Evolutionary conservation across 1,140 invertebrate genomes (phyloP).

Genomic region (Myzus persicae): DNA sequence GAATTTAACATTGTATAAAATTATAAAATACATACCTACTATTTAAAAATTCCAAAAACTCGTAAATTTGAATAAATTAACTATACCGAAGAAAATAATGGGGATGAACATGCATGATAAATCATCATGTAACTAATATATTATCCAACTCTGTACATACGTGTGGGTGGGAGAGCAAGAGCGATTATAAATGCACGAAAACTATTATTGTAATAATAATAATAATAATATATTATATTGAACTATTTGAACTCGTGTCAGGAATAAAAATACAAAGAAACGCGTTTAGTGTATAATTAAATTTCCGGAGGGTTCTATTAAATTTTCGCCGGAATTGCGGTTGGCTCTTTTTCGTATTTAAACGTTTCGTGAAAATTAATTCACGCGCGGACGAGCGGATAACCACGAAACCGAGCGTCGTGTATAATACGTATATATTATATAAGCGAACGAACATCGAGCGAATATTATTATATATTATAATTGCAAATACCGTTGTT

Average conservation of each 20-base stretch:
- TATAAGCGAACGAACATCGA: neutral
- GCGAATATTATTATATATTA: constrained; percentile 12
- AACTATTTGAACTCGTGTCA: neutral
- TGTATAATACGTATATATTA: neutral
- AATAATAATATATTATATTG: neutral
- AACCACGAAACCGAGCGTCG: neutral
- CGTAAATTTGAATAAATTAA: neutral
- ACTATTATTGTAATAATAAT: neutral
- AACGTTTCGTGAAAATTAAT: constrained; percentile 18
- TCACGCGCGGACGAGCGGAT: neutral
- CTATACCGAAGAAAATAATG: neutral
- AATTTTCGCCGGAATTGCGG: constrained; percentile 2
- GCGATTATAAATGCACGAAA: neutral
- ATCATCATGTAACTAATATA: neutral
- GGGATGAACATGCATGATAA: neutral
- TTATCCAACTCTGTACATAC: neutral
- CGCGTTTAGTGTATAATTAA: neutral
- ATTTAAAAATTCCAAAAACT: neutral
- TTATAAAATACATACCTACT: neutral
- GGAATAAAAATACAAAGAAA: neutral
- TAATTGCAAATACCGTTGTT: constrained; percentile 28
- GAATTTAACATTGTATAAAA: too few relatives aligned
- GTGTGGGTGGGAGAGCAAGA: neutral
- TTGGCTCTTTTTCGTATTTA: constrained; percentile 13
- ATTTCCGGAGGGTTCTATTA: neutral